Percentiles rank a stretch among this genome's conserved stretches.
These are phyloP conservation scores for Pseudococcus longispinus DNA, from an alignment of 2,888 invertebrate genomes.

Conservation along the genomic window DNA sequence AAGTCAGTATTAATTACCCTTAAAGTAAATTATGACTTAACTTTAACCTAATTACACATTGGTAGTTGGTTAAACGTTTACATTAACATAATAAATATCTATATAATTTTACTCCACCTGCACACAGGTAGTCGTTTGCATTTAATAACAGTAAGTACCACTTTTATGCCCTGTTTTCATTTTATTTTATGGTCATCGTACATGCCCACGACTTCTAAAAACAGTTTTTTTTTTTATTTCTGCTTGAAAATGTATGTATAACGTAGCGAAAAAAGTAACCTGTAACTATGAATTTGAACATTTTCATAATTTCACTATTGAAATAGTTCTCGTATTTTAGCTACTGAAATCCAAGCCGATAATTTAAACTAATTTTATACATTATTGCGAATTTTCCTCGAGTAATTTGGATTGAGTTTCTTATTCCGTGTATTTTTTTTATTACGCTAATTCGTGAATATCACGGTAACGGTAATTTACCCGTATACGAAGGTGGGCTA, in stretches of 20 bases:
- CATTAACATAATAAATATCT: slow-evolving; percentile 43
- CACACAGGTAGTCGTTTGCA: slow-evolving; percentile 38
- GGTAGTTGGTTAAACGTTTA: slow-evolving; percentile 36
- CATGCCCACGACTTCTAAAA: slow-evolving; percentile 23
- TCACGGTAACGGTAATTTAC: not conserved
- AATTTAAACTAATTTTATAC: slow-evolving; percentile 18
- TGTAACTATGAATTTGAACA: slow-evolving; percentile 37
- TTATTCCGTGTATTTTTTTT: not conserved
- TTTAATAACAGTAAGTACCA: slow-evolving; percentile 42
- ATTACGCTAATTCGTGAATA: not conserved
- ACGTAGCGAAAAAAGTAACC: not conserved
- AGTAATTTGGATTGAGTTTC: slow-evolving; percentile 18
- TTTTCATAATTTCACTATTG: slow-evolving; percentile 36
- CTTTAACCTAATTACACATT: slow-evolving; percentile 42
- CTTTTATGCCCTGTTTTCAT: slow-evolving; percentile 41
- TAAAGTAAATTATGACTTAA: slow-evolving; percentile 44
- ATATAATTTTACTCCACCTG: slow-evolving; percentile 44
- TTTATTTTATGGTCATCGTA: slow-evolving; percentile 40
- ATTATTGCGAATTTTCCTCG: not conserved
- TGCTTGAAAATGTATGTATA: not conserved
- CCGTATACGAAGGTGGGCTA: not conserved
- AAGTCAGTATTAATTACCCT: slow-evolving; percentile 39
- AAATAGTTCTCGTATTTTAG: not conserved
- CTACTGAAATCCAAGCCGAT: slow-evolving; percentile 25
- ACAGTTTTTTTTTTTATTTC: slow-evolving; percentile 25